Evolutionary conservation across 1,140 invertebrate genomes (phyloP).

Genomic region (Chironomus tepperi): DNA sequence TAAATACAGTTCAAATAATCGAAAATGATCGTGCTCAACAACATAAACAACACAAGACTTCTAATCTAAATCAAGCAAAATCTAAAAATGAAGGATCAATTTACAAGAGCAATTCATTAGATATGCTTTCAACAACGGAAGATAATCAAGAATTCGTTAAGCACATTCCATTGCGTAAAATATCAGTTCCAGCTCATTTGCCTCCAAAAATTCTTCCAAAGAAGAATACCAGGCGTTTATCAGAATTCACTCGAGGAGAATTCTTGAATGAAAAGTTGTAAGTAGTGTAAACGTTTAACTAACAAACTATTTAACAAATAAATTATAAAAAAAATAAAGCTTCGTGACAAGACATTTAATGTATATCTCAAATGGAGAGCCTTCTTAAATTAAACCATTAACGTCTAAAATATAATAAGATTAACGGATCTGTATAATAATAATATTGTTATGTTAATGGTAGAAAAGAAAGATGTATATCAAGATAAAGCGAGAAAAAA

Average conservation of each 20-base stretch:
- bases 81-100: slow-evolving; percentile 8
- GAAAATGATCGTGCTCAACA: slow-evolving; percentile 21
- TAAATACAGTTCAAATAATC: slow-evolving; percentile 32
- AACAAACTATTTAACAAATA: not conserved
- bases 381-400: not conserved
- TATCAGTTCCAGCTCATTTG: not conserved
- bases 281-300: slow-evolving; percentile 28
- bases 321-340: too few species aligned
- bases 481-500: not conserved
- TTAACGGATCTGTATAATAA: slow-evolving; percentile 8
- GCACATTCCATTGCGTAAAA: slow-evolving; percentile 22
- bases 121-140: not conserved
- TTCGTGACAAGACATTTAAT: not conserved
- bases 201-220: slow-evolving; percentile 28
- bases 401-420: slow-evolving; percentile 14
- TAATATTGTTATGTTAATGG: not conserved
- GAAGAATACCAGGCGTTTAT: slow-evolving; percentile 38
- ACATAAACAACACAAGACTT: not conserved
- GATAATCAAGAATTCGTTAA: not conserved
- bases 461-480: not conserved
- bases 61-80: not conserved
- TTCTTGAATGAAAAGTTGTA: slow-evolving; percentile 43
- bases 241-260: slow-evolving; percentile 41
- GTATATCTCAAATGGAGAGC: not conserved
- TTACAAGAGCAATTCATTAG: slow-evolving; percentile 3